Conservation (phyloP, 2,113 vertebrate species). For the Melozone crissalis region DNA sequence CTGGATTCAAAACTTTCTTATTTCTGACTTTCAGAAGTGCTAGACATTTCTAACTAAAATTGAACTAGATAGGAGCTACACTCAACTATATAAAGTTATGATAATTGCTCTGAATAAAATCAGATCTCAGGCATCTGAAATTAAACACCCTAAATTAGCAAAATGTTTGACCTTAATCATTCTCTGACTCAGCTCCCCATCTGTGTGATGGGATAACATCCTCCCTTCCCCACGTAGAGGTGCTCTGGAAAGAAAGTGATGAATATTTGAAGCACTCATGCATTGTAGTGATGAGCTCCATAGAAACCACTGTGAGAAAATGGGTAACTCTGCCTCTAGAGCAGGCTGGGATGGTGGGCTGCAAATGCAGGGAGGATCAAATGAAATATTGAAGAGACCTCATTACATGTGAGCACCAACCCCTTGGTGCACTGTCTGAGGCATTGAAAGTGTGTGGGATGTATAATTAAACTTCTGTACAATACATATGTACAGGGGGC, state of each 20-base stretch:
- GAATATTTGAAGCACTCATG: background rate
- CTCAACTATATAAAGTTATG: background rate
- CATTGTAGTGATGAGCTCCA: background rate
- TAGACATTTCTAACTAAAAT: background rate
- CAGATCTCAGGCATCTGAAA: background rate
- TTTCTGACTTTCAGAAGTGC: background rate
- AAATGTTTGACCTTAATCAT: constrained; percentile 37
- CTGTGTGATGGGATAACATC: background rate
- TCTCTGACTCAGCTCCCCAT: constrained; percentile 1
- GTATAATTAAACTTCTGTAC: background rate
- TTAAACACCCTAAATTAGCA: constrained; percentile 39
- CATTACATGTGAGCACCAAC: background rate
- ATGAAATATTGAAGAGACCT: constrained; percentile 19
- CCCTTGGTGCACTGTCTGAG: background rate
- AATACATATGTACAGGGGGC: fast-evolving
- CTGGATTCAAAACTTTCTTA: background rate
- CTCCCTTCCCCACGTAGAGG: background rate
- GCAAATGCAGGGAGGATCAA: background rate
- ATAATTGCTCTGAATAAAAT: constrained; percentile 32
- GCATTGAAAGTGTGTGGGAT: background rate
- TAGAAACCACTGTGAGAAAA: background rate
- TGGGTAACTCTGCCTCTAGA: background rate
- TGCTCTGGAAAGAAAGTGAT: background rate
- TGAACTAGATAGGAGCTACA: constrained; percentile 12
- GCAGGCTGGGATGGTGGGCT: background rate